Percentiles rank a stretch among this genome's conserved stretches.
Evolutionary conservation across 2,113 vertebrate genomes (phyloP).

Genomic region (Naja naja): DNA sequence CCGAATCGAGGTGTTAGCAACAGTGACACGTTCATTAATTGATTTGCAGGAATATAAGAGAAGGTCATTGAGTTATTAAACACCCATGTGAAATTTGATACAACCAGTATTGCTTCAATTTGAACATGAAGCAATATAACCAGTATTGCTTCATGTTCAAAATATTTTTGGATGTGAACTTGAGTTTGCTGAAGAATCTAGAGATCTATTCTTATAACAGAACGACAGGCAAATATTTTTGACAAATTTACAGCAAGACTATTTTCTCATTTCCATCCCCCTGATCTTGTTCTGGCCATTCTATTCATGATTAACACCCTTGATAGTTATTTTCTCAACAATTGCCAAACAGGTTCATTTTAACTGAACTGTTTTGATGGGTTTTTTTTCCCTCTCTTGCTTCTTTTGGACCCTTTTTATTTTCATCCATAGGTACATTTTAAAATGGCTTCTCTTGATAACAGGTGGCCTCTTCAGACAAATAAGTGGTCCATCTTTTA

Average conservation of each 20-base stretch:
- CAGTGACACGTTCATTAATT: background rate
- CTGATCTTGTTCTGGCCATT: background rate
- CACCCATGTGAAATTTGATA: background rate
- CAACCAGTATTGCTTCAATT: background rate
- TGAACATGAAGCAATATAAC: background rate
- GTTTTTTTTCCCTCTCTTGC: background rate
- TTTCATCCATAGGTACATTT: background rate
- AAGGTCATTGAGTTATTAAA: background rate
- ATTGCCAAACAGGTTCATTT: background rate
- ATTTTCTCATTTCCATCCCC: background rate
- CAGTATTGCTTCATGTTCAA: background rate
- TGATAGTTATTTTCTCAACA: background rate
- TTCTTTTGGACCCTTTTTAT: background rate
- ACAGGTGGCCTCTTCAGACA: background rate
- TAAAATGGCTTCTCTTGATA: background rate
- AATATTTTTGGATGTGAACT: background rate
- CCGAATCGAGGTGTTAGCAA: background rate
- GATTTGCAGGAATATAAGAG: background rate
- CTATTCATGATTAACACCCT: background rate
- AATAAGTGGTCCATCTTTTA: background rate
- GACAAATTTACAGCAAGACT: background rate
- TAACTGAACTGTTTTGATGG: background rate
- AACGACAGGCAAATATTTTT: background rate
- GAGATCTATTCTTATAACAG: background rate
- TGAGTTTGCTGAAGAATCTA: background rate